Evolutionary conservation across 2,113 vertebrate species (phyloP).

Genomic region (Lycaon pictus): DNA sequence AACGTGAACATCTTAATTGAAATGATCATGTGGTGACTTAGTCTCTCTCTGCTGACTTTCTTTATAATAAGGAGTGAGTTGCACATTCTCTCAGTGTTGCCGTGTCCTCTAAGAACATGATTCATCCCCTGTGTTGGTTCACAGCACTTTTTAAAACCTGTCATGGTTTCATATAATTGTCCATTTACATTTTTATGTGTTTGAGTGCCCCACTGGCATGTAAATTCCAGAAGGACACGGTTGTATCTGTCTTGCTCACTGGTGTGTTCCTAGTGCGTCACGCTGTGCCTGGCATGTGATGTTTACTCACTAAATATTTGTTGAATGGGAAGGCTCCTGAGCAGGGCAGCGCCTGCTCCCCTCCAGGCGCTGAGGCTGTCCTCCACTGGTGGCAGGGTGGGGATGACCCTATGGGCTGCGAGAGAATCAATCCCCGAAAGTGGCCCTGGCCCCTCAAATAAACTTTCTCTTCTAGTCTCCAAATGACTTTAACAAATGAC

Average conservation of each 20-base stretch:
- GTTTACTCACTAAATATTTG: conserved; percentile 68
- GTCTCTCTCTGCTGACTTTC: conserved; percentile 48
- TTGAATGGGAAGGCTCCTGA: conserved; percentile 9
- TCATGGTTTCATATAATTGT: background rate
- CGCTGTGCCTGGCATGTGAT: background rate
- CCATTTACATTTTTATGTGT: conserved; percentile 46
- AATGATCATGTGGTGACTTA: background rate
- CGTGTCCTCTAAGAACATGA: conserved; percentile 27
- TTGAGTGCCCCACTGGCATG: background rate
- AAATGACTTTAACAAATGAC: conserved; percentile 5
- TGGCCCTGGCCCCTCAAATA: background rate
- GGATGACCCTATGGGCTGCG: background rate
- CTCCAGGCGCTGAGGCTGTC: background rate
- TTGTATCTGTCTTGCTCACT: conserved; percentile 40
- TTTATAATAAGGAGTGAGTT: conserved; percentile 31
- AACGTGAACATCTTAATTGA: conserved; percentile 26
- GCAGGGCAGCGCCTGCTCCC: background rate
- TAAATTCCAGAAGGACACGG: background rate
- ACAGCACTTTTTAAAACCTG: conserved; percentile 2
- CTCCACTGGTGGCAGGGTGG: background rate
- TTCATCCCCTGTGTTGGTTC: background rate
- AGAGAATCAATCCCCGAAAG: background rate
- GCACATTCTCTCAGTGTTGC: background rate
- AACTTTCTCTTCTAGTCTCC: background rate
- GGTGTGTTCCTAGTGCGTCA: background rate